phyloP scores from a whole-genome alignment of 2,797 vertebrate genomes.

The Anniella stebbinsi region DNA sequence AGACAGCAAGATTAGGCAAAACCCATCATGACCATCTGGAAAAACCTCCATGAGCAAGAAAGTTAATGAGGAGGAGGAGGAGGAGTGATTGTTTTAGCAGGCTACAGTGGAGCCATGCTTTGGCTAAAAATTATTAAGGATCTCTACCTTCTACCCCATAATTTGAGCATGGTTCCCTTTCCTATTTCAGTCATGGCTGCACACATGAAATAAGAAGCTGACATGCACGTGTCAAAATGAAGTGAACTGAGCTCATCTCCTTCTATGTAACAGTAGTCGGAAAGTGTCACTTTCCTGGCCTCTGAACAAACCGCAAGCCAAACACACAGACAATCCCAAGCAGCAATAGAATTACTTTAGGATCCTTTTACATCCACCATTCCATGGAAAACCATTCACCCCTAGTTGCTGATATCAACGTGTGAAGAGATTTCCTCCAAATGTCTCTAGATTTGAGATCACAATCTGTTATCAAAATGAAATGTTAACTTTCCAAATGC shows the following conservation, averaged over 20 bases:
- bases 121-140: background rate
- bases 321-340: background rate
- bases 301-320: conserved; percentile 6
- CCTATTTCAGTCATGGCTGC: background rate
- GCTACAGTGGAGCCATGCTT: background rate
- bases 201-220: background rate
- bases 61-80: too few relatives aligned
- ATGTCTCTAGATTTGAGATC: background rate
- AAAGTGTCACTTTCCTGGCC: conserved; percentile 20
- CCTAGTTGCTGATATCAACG: background rate
- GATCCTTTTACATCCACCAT: background rate
- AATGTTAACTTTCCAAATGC: background rate
- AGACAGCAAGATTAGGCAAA: too few relatives aligned
- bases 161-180: background rate
- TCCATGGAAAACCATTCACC: too few relatives aligned
- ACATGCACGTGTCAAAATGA: background rate
- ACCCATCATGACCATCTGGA: too few relatives aligned
- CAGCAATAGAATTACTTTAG: conserved; percentile 8
- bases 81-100: background rate
- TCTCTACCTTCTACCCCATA: background rate
- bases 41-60: too few relatives aligned
- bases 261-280: background rate
- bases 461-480: background rate
- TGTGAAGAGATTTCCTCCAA: background rate
- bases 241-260: background rate